Base-by-base conservation (phyloP, 2,888 invertebrate species). In the Eubasilissa splendida region DNA sequence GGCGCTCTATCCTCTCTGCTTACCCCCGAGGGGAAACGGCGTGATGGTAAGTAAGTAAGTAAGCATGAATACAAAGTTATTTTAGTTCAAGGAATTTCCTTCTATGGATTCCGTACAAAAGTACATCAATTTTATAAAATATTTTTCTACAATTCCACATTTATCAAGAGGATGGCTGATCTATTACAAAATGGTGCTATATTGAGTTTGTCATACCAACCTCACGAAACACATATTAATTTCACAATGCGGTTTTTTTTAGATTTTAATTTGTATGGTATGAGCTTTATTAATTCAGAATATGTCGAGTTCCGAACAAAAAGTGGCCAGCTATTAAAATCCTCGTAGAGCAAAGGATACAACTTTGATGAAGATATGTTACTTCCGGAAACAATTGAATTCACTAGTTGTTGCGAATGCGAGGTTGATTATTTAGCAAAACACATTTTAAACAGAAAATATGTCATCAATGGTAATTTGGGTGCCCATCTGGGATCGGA, bases 241-340 rank as follows among this genome's bases (percentile, higher is more conserved):
- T 99, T 95, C 86, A 93, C 95, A 73, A 90, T 97, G 70, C 97
- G 99, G 91, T 97, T 99, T 87, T 96, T 99, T 91, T 98, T 99
- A 85, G 99, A 99, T 88, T 97, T 96, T 87, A 99, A 99, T 89
- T 92, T 99, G 63, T 97, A 97, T 89, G 99, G 99, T 31, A 99
- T 99, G 99, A 98, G 97, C 88, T 93, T 95, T 86, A 92, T 99
- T 77, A 93, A 96, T 87, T 89, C 97, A 54, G 91, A 92, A 84
- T 88, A 90, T 82, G 91, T 94, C 0, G 92, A 92, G 85, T 94
- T 93, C 86, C 90, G 95, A 8, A 89, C 84, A 70, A 84, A 88
- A 85, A 86, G 87, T 75, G 86, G 86, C 0, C 59, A 86, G 59
- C 87, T 87, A 1, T 88, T 88, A 86, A 85, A 85, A 76, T 88